These are phyloP conservation scores for Drosophila neonasuta DNA, from an alignment of 2,888 invertebrate genomes.

Conservation along the genomic window DNA sequence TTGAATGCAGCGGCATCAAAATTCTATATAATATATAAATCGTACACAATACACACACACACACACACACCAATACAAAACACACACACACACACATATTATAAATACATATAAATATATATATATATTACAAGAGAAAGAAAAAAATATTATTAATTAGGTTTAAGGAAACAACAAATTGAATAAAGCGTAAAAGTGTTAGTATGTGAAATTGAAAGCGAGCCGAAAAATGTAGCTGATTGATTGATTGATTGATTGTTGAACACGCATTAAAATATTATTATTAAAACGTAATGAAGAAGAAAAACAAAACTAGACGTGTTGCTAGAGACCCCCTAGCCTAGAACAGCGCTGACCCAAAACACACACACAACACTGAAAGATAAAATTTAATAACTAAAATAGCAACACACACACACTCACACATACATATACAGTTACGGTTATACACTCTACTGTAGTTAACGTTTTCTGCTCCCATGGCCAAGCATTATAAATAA, in stretches of 20 bases:
- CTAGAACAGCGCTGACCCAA: constrained; percentile 47
- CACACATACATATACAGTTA: constrained; percentile 23
- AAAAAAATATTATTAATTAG: constrained; percentile 65
- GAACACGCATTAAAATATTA: constrained; percentile 46
- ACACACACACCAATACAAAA: constrained; percentile 21
- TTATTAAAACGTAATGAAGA: constrained; percentile 26
- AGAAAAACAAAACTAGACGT: constrained; percentile 36
- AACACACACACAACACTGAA: constrained; percentile 7
- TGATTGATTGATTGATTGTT: constrained; percentile 58
- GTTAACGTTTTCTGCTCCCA: constrained; percentile 46
- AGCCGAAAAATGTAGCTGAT: constrained; percentile 48
- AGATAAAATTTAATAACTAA: not conserved
- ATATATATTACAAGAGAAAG: constrained; percentile 66
- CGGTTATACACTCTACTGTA: constrained; percentile 21
- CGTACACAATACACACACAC: constrained; percentile 31
- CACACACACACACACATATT: constrained; percentile 41
- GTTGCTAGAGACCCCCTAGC: constrained; percentile 47
- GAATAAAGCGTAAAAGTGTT: constrained; percentile 66
- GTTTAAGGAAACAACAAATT: constrained; percentile 57
- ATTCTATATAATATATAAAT: constrained; percentile 62
- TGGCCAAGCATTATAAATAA: constrained; percentile 51
- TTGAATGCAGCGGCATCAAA: constrained; percentile 54
- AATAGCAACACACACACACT: constrained; percentile 28
- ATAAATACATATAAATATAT: constrained; percentile 63
- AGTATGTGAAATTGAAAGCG: constrained; percentile 52